These are phyloP conservation scores for Cossypha caffra DNA, from an alignment of 2,797 vertebrate genomes.

Conservation along the genomic window DNA sequence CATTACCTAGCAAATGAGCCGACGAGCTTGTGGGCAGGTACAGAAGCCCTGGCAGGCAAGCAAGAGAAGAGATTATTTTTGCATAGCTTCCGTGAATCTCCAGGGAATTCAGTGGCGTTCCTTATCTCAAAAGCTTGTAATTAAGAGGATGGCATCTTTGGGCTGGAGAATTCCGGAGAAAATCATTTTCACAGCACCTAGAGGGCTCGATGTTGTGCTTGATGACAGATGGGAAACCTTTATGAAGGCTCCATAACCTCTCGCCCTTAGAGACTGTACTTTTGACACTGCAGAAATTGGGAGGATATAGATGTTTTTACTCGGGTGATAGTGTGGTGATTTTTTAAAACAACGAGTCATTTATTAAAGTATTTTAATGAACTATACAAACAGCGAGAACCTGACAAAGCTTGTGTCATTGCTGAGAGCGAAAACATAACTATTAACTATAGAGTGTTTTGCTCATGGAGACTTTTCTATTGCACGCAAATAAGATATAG, in stretches of 20 bases:
- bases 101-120: slow-evolving; percentile 56
- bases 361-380: slow-evolving; percentile 64
- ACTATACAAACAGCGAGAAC: slow-evolving; percentile 43
- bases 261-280: slow-evolving; percentile 59
- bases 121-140: slow-evolving; percentile 71
- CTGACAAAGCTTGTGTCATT: slow-evolving; percentile 59
- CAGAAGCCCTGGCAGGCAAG: slow-evolving; percentile 50
- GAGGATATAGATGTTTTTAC: slow-evolving; percentile 65
- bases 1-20: slow-evolving; percentile 53
- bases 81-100: slow-evolving; percentile 55
- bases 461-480: background rate
- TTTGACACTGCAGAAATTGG: slow-evolving; percentile 40
- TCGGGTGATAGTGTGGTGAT: slow-evolving; percentile 29
- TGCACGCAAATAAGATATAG: background rate
- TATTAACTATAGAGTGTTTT: slow-evolving; percentile 18
- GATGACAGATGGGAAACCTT: slow-evolving; percentile 67
- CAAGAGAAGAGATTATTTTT: slow-evolving; percentile 62
- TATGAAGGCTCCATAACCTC: slow-evolving; percentile 52
- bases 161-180: slow-evolving; percentile 52
- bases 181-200: slow-evolving; percentile 64
- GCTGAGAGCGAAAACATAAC: slow-evolving; percentile 54
- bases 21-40: slow-evolving; percentile 60
- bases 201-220: slow-evolving; percentile 46
- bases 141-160: slow-evolving; percentile 72
- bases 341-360: slow-evolving; percentile 23